Evolutionary conservation across 1,140 invertebrate genomes (phyloP), one percentile per base, ranked within the genome.

Genomic region (Caerostris darwini): DNA sequence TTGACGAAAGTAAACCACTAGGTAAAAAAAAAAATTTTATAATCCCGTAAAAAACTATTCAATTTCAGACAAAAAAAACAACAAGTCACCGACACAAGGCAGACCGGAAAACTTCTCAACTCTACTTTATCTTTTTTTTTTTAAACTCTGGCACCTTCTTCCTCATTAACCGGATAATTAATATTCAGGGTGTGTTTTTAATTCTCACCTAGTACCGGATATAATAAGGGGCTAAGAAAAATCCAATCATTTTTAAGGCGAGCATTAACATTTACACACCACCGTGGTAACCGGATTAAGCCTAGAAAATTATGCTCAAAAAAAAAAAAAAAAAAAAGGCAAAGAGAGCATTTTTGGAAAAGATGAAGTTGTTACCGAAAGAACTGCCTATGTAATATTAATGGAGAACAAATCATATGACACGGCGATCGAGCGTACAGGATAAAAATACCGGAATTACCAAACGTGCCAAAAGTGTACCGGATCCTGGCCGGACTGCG

Each of bases 111-210:
- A 77, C 19, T 53, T 77, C 69, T 77, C 3, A 53, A 77, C n/a
- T 7, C 19, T 34, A 3, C 34, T 50, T 34, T 50, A 7, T 14
- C n/a, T n/a, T n/a, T n/a, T 50, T 19, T 83, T 83, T 57, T 83
- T 83, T 6, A n/a, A 17, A 7, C 81, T 6, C 14, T 19, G 19
- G 56, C n/a, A 17, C 19, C 19, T 58, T 19, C 17, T 61, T 87
- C 58, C 56, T 87, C 85, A 87, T 87, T 87, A 87, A 87, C 85
- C 10, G 3, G 57, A 61, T 87, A 87, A 87, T 87, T 87, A 87
- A 87, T 87, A 61, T 87, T 64, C 56, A 10, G 17, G n/a, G 56
- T 14, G n/a, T 59, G 57, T 59, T 86, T 86, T 86, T 71, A 71
- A 71, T 71, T 71, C 69, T 71, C 69, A 10, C 69, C 69, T 10